A percentile compares a stretch with the other conserved stretches of the same genome.
Evolutionary conservation across 2,888 invertebrate species (phyloP).

Genomic region (Anarsia innoxiella): DNA sequence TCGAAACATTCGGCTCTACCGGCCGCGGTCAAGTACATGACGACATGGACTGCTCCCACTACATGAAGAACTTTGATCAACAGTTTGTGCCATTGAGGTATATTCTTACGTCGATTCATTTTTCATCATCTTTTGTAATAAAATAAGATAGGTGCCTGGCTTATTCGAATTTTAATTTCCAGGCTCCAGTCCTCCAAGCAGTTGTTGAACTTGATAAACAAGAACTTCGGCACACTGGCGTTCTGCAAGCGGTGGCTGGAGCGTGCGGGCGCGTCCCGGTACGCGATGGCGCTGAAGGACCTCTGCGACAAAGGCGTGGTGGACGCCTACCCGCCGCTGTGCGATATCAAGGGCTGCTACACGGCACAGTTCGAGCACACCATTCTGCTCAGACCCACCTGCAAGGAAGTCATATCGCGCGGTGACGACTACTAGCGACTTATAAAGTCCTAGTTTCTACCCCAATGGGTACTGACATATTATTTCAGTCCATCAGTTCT

Average conservation of each 20-base stretch:
- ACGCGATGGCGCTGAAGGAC: slow-evolving; percentile 98
- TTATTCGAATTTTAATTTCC: slow-evolving; percentile 25
- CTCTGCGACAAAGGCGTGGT: slow-evolving; percentile 98
- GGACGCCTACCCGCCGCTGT: slow-evolving; percentile 98
- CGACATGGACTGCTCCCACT: slow-evolving; percentile 99
- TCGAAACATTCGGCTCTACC: slow-evolving; percentile 99
- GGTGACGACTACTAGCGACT: slow-evolving; percentile 91
- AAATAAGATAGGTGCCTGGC: too few species aligned
- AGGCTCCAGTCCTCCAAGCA: slow-evolving; percentile 95
- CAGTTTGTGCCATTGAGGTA: slow-evolving; percentile 92
- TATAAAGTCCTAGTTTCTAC: not conserved
- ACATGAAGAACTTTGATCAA: slow-evolving; percentile 99
- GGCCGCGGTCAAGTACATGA: slow-evolving; percentile 96
- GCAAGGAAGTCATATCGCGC: slow-evolving; percentile 98
- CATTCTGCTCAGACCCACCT: slow-evolving; percentile 95
- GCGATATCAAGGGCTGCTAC: slow-evolving; percentile 97
- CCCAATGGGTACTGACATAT: not conserved
- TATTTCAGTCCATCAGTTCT: too few species aligned
- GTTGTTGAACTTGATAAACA: slow-evolving; percentile 93
- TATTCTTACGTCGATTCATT: too few species aligned
- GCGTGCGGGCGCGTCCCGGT: slow-evolving; percentile 96
- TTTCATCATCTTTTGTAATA: not conserved
- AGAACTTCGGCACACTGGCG: slow-evolving; percentile 97
- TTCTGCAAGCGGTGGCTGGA: slow-evolving; percentile 99
- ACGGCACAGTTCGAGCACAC: slow-evolving; percentile 99